Evolutionary conservation across 2,888 invertebrate genomes (phyloP).

Genomic region (Xanthostigma xanthostigma): DNA sequence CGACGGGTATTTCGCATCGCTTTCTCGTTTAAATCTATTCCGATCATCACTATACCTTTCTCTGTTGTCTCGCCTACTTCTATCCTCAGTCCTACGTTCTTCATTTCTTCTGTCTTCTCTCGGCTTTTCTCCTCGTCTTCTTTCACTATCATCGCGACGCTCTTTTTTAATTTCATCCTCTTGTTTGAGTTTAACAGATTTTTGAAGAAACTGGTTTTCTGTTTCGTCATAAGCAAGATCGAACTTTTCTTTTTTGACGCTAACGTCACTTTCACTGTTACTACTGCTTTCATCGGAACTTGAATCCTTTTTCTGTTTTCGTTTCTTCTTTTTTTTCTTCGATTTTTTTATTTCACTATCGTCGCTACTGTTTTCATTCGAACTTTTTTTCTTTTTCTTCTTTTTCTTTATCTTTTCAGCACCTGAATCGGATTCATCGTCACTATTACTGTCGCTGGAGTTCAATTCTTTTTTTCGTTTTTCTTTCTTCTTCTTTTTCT

Average conservation of each 20-base stretch:
- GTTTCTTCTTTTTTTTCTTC: conserved; percentile 12
- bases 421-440: conserved; percentile 7
- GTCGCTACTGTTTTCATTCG: neutral
- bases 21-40: neutral
- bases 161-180: conserved; percentile 7
- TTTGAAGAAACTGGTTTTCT: conserved; percentile 6
- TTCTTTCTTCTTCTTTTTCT: conserved; percentile 10
- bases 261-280: conserved; percentile 1
- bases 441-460: neutral
- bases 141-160: conserved; percentile 7
- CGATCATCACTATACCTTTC: neutral
- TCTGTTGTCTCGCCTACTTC: neutral
- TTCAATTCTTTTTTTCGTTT: neutral
- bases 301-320: conserved; percentile 10
- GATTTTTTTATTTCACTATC: neutral
- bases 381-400: conserved; percentile 4
- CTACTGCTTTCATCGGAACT: conserved; percentile 8
- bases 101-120: neutral
- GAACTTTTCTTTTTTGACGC: conserved; percentile 1
- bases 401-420: conserved; percentile 6
- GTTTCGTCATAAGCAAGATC: conserved; percentile 5
- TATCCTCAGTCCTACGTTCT: neutral
- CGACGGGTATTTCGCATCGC: no score
- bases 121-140: conserved; percentile 10
- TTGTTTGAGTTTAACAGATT: conserved; percentile 1